Evolutionary conservation across 2,113 vertebrate species (phyloP).

Genomic region (Menidia beryllina): DNA sequence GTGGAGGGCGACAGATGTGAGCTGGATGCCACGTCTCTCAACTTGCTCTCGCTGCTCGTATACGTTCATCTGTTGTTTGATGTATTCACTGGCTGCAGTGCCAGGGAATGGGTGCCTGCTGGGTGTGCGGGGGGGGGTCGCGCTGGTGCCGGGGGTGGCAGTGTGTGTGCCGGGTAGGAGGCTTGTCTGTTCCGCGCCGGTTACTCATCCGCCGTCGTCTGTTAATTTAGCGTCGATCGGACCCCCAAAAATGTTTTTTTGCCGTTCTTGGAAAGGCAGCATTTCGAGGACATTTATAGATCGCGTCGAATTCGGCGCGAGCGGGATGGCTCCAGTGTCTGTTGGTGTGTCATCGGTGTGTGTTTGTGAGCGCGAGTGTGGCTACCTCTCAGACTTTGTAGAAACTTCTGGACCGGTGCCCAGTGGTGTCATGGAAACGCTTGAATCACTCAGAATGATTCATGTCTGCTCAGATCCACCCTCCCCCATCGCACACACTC

Average conservation of each 20-base stretch:
- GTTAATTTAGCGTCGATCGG: slow-evolving; percentile 66
- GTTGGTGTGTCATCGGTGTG: slow-evolving; percentile 28
- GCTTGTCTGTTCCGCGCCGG: slow-evolving; percentile 42
- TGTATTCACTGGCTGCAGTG: slow-evolving; percentile 68
- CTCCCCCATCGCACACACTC: slow-evolving; percentile 76
- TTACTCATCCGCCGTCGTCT: slow-evolving; percentile 69
- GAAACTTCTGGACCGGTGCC: slow-evolving; percentile 92
- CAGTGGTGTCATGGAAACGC: slow-evolving; percentile 99
- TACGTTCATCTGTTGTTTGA: slow-evolving; percentile 74
- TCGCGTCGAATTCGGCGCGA: slow-evolving; percentile 40
- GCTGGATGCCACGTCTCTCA: slow-evolving; percentile 57
- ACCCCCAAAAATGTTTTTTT: slow-evolving; percentile 39
- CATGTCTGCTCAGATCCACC: slow-evolving; percentile 89
- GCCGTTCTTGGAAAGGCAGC: slow-evolving; percentile 50
- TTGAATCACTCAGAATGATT: slow-evolving; percentile 96
- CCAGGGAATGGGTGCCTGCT: slow-evolving; percentile 73
- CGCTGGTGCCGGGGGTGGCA: neutral
- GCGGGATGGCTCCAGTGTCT: slow-evolving; percentile 33
- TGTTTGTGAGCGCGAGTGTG: slow-evolving; percentile 27
- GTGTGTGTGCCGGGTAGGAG: neutral
- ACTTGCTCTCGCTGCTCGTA: slow-evolving; percentile 58
- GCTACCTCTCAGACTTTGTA: slow-evolving; percentile 84
- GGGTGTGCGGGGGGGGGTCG: slow-evolving; percentile 44
- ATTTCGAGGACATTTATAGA: slow-evolving; percentile 50
- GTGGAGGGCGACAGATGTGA: slow-evolving; percentile 62